Percentiles rank a stretch among this genome's conserved stretches.
Evolutionary conservation across 2,888 invertebrate genomes (phyloP).

Genomic region (Euproctis similis): DNA sequence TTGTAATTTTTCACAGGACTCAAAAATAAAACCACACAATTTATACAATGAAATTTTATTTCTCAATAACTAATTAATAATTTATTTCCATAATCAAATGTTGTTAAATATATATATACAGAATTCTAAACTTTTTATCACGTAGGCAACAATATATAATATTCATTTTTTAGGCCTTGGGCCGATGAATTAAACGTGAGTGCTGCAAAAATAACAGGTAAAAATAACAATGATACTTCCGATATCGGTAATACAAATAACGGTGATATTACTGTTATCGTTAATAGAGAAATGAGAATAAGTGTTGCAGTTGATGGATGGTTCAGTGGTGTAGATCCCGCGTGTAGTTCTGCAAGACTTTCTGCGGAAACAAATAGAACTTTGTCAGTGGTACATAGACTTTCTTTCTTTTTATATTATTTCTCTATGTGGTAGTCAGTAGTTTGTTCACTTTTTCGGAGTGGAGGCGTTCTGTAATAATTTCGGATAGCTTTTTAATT

Average conservation of each 20-base stretch:
- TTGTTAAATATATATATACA: slow-evolving; percentile 30
- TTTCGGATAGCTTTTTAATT: too few relatives aligned
- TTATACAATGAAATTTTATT: slow-evolving; percentile 65
- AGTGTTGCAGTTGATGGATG: slow-evolving; percentile 36
- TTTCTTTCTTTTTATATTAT: too few relatives aligned
- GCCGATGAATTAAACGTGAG: slow-evolving; percentile 31
- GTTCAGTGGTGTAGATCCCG: slow-evolving; percentile 37
- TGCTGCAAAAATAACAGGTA: slow-evolving; percentile 36
- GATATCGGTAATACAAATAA: slow-evolving; percentile 21
- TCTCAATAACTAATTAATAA: slow-evolving; percentile 58
- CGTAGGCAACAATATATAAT: slow-evolving; percentile 52
- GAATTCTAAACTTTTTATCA: slow-evolving; percentile 42
- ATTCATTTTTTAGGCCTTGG: slow-evolving; percentile 34
- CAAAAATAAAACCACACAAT: slow-evolving; percentile 30
- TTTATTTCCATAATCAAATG: slow-evolving; percentile 30
- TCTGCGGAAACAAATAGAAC: slow-evolving; percentile 66
- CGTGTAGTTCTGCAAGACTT: slow-evolving; percentile 70
- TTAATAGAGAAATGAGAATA: slow-evolving; percentile 33
- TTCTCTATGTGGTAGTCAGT: too few relatives aligned
- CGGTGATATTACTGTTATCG: slow-evolving; percentile 25
- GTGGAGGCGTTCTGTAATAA: too few relatives aligned
- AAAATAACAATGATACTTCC: slow-evolving; percentile 31
- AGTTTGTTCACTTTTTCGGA: too few relatives aligned
- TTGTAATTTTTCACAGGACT: too few relatives aligned
- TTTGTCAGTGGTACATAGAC: too few relatives aligned